Evolutionary conservation across 1,140 invertebrate genomes (phyloP).

Genomic region (Procambarus clarkii): DNA sequence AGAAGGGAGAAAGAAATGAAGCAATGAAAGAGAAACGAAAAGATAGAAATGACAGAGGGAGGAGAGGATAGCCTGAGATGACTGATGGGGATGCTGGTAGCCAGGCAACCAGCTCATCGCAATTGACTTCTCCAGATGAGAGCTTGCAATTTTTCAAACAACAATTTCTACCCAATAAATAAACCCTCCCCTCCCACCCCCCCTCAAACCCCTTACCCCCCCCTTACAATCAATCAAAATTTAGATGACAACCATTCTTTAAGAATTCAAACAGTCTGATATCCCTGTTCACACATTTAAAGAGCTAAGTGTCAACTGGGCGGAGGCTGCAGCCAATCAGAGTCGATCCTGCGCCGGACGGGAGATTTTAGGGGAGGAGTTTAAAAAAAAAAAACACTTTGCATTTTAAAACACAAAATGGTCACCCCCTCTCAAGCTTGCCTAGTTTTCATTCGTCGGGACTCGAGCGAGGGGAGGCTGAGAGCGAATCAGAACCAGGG

Average conservation of each 20-base stretch:
- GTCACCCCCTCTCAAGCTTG: neutral
- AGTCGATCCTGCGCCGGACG: neutral
- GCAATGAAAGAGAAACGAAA: too few relatives aligned
- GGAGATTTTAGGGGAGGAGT: conserved; percentile 10
- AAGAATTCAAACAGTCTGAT: too few relatives aligned
- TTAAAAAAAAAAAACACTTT: conserved; percentile 30
- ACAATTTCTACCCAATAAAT: too few relatives aligned
- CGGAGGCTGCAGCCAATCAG: conserved; percentile 12
- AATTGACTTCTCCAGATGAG: neutral
- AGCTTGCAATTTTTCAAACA: neutral
- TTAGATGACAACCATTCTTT: too few relatives aligned
- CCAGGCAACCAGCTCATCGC: neutral
- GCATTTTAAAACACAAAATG: conserved; percentile 61
- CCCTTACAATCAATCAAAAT: too few relatives aligned
- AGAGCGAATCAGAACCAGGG: conserved; percentile 26
- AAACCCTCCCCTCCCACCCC: too few relatives aligned
- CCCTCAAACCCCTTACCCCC: too few relatives aligned
- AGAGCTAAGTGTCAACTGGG: neutral
- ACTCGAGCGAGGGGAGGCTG: conserved; percentile 25
- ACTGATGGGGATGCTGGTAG: neutral
- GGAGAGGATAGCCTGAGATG: neutral
- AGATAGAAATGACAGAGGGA: too few relatives aligned
- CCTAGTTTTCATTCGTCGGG: conserved; percentile 41
- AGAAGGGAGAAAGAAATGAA: too few relatives aligned
- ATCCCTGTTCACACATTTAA: neutral